A percentile compares a stretch with the other conserved stretches of the same genome.
phyloP scores from a whole-genome alignment of 1,140 invertebrate species.

The Bombus consobrinus region DNA sequence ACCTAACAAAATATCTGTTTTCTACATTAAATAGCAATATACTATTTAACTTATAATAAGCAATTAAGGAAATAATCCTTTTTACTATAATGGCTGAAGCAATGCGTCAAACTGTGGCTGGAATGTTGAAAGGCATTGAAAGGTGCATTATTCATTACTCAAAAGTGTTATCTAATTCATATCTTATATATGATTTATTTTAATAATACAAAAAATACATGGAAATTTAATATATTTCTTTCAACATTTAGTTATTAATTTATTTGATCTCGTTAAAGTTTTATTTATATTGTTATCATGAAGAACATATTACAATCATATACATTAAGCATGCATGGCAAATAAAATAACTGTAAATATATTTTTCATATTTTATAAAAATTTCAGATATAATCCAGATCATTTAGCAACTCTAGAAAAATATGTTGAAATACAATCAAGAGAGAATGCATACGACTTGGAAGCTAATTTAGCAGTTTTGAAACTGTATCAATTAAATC shows the following conservation, averaged over 20 bases:
- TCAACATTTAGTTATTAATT: background rate
- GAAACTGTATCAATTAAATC: slow-evolving; percentile 97
- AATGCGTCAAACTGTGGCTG: slow-evolving; percentile 89
- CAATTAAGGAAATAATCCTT: background rate
- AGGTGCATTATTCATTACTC: slow-evolving; percentile 82
- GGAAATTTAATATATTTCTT: background rate
- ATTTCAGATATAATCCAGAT: slow-evolving; percentile 94
- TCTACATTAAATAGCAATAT: background rate
- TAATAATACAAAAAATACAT: background rate
- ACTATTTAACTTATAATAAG: background rate
- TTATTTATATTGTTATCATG: background rate
- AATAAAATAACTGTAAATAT: background rate
- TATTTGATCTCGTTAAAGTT: background rate
- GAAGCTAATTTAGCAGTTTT: slow-evolving; percentile 97
- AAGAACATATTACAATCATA: background rate
- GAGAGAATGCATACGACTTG: slow-evolving; percentile 97
- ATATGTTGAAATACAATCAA: slow-evolving; percentile 96
- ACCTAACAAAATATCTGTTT: slow-evolving; percentile 2
- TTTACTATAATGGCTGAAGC: slow-evolving; percentile 85
- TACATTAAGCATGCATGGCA: background rate
- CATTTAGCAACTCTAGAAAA: slow-evolving; percentile 94
- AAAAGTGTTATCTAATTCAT: background rate
- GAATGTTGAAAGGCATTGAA: slow-evolving; percentile 91
- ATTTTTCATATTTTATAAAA: background rate
- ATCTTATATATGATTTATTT: background rate